phyloP scores from a whole-genome alignment of 2,113 vertebrate genomes.

The Rissa tridactyla region DNA sequence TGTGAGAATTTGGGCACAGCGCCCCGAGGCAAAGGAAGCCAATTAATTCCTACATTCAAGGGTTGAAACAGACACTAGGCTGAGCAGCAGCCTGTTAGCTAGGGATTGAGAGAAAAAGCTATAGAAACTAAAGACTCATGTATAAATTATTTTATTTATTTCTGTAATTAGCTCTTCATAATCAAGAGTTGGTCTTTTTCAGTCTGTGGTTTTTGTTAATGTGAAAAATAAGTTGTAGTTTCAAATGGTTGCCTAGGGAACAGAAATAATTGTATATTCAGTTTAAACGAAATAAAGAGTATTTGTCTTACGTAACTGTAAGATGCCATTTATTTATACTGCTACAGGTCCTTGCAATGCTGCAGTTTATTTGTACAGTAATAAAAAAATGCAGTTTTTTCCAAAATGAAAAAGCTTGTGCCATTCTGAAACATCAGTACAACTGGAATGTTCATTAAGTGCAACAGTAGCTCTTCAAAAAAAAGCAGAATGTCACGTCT shows the following conservation, averaged over 20 bases:
- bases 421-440: constrained; percentile 66
- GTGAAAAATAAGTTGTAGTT: constrained; percentile 77
- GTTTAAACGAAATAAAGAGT: constrained; percentile 81
- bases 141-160: constrained; percentile 88
- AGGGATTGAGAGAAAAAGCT: constrained; percentile 34
- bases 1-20: not conserved
- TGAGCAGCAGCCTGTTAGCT: constrained; percentile 48
- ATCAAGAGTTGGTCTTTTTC: constrained; percentile 79
- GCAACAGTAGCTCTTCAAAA: constrained; percentile 70
- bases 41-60: not conserved
- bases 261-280: constrained; percentile 78
- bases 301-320: constrained; percentile 79
- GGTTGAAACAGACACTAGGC: constrained; percentile 40
- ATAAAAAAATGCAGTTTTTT: constrained; percentile 69
- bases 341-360: constrained; percentile 69
- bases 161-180: constrained; percentile 81
- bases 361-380: constrained; percentile 69
- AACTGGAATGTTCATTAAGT: constrained; percentile 75
- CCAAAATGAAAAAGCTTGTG: constrained; percentile 76
- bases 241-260: constrained; percentile 79
- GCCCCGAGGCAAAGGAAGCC: not conserved
- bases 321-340: constrained; percentile 72
- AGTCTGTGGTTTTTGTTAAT: constrained; percentile 78
- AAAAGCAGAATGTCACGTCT: constrained; percentile 70
- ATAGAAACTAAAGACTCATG: constrained; percentile 61